Conservation (phyloP, 2,888 invertebrate genomes). For the Cerceris rybyensis region DNA sequence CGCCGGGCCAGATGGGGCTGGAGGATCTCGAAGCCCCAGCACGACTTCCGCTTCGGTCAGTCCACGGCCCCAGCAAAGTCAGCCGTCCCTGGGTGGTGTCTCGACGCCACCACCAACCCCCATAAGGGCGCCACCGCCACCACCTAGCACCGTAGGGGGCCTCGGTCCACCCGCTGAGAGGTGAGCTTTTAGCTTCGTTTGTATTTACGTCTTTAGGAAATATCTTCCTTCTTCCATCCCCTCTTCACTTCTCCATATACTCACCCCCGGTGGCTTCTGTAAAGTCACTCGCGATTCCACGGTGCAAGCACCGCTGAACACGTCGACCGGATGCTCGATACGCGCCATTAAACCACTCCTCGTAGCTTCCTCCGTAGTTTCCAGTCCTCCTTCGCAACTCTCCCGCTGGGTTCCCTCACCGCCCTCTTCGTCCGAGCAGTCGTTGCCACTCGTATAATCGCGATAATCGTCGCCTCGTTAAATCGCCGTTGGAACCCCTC, state of each 20-base stretch:
- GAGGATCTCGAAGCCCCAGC: slow-evolving; percentile 78
- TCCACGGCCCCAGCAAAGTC: slow-evolving; percentile 82
- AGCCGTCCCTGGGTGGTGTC: slow-evolving; percentile 84
- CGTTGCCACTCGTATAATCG: slow-evolving; percentile 63
- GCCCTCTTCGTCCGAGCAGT: slow-evolving; percentile 21
- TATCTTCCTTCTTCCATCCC: slow-evolving; percentile 65
- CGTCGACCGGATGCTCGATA: slow-evolving; percentile 75
- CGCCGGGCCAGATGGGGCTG: slow-evolving; percentile 68
- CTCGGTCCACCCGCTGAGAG: slow-evolving; percentile 77
- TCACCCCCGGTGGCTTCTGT: slow-evolving; percentile 14
- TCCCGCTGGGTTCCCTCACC: slow-evolving; percentile 4
- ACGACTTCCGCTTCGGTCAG: slow-evolving; percentile 80
- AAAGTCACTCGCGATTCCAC: slow-evolving; percentile 56
- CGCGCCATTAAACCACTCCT: slow-evolving; percentile 79
- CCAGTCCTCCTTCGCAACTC: slow-evolving; percentile 38
- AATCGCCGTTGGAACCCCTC: slow-evolving; percentile 42
- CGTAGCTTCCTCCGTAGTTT: slow-evolving; percentile 51
- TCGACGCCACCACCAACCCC: slow-evolving; percentile 84
- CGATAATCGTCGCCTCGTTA: slow-evolving; percentile 75
- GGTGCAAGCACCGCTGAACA: slow-evolving; percentile 62
- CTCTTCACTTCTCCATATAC: neutral
- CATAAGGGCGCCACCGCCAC: slow-evolving; percentile 70
- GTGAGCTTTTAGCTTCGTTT: slow-evolving; percentile 76
- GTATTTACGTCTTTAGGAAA: slow-evolving; percentile 80
- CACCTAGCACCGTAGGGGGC: slow-evolving; percentile 71